phyloP scores from a whole-genome alignment of 2,797 vertebrate species.

The Enteromius treurensis region DNA sequence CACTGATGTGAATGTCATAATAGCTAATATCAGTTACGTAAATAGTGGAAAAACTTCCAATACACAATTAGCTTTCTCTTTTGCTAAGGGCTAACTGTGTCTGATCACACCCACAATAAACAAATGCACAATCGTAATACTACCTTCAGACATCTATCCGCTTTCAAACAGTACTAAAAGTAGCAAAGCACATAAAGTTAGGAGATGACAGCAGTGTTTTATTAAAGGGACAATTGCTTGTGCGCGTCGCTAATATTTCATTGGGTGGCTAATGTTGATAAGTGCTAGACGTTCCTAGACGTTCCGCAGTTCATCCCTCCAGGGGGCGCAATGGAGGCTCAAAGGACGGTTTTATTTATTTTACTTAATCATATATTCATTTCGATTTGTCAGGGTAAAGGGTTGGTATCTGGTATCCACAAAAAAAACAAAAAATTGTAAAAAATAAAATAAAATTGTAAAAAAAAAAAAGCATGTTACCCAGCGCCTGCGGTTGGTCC shows the following conservation, averaged over 20 bases:
- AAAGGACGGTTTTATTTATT: neutral
- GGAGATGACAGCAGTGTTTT: slow-evolving; percentile 13
- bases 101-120: neutral
- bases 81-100: slow-evolving; percentile 23
- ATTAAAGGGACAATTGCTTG: slow-evolving; percentile 60
- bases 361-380: neutral
- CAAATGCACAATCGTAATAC: neutral
- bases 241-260: slow-evolving; percentile 63
- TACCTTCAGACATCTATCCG: slow-evolving; percentile 47
- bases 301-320: neutral
- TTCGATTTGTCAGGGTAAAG: neutral
- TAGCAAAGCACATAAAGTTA: neutral
- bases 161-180: neutral
- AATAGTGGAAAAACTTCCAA: neutral
- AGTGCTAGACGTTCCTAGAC: neutral
- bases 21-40: no score
- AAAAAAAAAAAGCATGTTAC: neutral
- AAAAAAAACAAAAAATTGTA: neutral
- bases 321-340: slow-evolving; percentile 3
- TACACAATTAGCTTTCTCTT: neutral
- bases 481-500: neutral
- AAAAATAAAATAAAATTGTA: no score
- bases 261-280: neutral
- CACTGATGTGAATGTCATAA: neutral
- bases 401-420: neutral